Conservation (phyloP, 2,888 invertebrate genomes). For the Flabesymbios commensalis region DNA sequence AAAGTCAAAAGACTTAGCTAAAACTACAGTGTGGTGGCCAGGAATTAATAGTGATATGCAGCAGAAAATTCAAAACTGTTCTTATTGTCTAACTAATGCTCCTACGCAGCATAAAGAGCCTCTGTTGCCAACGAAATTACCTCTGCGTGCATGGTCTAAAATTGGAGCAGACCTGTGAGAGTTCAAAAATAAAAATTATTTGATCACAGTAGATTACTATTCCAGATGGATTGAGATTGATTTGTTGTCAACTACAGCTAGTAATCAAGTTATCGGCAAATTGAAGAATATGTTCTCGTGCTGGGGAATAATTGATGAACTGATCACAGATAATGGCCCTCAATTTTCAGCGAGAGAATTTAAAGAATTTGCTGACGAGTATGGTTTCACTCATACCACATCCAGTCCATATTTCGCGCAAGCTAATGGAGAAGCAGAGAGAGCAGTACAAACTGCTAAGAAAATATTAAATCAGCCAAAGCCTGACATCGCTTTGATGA, state of each 20-base stretch:
- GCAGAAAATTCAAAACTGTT: constrained; percentile 12
- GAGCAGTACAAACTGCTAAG: constrained; percentile 3
- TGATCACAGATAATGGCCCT: constrained; percentile 1
- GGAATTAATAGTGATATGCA: constrained; percentile 19
- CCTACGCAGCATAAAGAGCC: constrained; percentile 28
- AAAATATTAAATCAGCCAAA: not conserved
- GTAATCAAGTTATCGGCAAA: not conserved
- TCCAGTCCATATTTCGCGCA: constrained; percentile 2
- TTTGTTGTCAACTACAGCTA: not conserved
- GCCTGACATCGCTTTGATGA: not conserved
- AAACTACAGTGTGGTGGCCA: constrained; percentile 32
- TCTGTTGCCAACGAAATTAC: constrained; percentile 22
- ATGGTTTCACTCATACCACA: not conserved
- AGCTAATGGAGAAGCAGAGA: constrained; percentile 9
- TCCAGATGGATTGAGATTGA: constrained; percentile 15
- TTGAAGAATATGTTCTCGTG: not conserved
- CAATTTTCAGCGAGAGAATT: not conserved
- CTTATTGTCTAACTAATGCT: constrained; percentile 20
- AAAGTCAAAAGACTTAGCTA: constrained; percentile 6
- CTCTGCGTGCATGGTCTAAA: constrained; percentile 30
- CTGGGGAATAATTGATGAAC: not conserved
- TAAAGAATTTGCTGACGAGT: constrained; percentile 1
- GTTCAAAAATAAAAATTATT: too few species aligned
- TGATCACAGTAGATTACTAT: constrained; percentile 33
- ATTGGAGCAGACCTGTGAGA: constrained; percentile 30